Evolutionary conservation across 2,113 vertebrate species (phyloP).

Genomic region (Engraulis encrasicolus): DNA sequence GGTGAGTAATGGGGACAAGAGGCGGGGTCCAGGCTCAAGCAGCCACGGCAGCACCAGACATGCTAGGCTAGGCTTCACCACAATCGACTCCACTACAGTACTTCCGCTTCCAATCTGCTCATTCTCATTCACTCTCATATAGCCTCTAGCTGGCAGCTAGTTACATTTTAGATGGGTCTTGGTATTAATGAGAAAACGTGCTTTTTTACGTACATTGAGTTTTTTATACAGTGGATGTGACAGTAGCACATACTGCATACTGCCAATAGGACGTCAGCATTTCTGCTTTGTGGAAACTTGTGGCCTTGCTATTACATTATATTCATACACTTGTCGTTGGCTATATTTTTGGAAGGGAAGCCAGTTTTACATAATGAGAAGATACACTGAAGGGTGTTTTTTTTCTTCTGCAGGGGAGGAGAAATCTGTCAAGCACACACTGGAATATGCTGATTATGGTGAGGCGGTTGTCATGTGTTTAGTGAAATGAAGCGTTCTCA

Average conservation of each 20-base stretch:
- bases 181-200: too few relatives aligned
- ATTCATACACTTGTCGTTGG: too few relatives aligned
- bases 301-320: too few relatives aligned
- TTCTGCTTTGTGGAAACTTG: too few relatives aligned
- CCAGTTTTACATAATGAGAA: too few relatives aligned
- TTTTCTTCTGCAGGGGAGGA: too few relatives aligned
- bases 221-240: too few relatives aligned
- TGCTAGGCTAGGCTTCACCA: background rate
- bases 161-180: too few relatives aligned
- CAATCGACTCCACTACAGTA: background rate
- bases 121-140: background rate
- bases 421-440: background rate
- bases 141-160: too few relatives aligned
- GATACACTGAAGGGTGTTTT: background rate
- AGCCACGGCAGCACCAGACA: background rate
- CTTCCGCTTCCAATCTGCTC: background rate
- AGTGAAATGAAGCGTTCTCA: background rate
- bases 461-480: background rate
- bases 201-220: too few relatives aligned
- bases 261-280: background rate
- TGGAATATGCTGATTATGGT: background rate
- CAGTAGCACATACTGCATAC: background rate
- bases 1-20: conserved; percentile 2
- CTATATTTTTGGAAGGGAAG: too few relatives aligned
- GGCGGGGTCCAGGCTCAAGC: background rate